phyloP scores from a whole-genome alignment of 2,888 invertebrate genomes.

The Bimastos eiseni region DNA sequence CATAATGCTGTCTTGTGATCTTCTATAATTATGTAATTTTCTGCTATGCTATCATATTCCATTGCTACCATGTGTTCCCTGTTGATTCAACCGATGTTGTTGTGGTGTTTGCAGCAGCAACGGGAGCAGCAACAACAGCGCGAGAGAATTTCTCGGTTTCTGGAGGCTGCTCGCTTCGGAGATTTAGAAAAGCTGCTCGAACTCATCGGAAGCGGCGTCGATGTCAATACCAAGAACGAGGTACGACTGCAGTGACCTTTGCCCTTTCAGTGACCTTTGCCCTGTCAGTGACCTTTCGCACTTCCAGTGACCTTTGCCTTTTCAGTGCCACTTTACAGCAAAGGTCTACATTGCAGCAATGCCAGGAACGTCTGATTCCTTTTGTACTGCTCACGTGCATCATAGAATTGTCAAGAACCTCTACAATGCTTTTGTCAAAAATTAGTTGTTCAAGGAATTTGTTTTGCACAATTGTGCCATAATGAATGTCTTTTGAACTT shows the following conservation, averaged over 20 bases:
- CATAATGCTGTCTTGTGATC: background rate
- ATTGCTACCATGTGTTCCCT: background rate
- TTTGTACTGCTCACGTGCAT: background rate
- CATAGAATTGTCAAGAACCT: background rate
- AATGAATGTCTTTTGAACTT: too few relatives aligned
- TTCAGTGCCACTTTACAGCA: too few relatives aligned
- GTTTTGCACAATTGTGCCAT: too few relatives aligned
- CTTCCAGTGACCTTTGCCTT: background rate
- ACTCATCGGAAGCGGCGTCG: constrained; percentile 91
- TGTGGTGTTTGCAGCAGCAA: background rate
- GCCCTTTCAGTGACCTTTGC: background rate
- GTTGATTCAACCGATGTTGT: background rate
- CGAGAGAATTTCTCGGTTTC: constrained; percentile 96
- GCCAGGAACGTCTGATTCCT: background rate
- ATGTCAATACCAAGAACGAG: constrained; percentile 98
- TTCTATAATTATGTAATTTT: background rate
- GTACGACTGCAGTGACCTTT: constrained; percentile 71
- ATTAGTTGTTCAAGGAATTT: too few relatives aligned
- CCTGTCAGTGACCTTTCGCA: background rate
- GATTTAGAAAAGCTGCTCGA: constrained; percentile 96
- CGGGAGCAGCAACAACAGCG: constrained; percentile 69
- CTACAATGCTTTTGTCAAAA: too few relatives aligned
- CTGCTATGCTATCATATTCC: background rate
- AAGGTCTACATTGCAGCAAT: background rate
- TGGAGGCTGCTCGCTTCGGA: constrained; percentile 96